These are phyloP conservation scores for Drepana falcataria DNA, from an alignment of 2,888 invertebrate genomes.

Conservation along the genomic window DNA sequence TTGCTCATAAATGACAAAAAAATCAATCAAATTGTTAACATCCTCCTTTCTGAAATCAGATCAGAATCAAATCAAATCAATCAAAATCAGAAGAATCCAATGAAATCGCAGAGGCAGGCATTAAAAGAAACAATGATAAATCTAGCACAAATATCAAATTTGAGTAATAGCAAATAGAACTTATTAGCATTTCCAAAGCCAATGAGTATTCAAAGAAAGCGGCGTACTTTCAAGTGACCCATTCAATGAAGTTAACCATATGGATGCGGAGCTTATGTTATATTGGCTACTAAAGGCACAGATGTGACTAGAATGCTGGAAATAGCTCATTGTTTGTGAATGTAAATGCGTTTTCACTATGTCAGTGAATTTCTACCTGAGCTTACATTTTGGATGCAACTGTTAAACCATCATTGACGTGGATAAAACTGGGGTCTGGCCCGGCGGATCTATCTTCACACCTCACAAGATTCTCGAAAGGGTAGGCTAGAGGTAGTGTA, in stretches of 20 bases:
- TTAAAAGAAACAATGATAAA: no score
- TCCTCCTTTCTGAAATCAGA: no score
- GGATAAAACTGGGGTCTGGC: background rate
- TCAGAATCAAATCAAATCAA: no score
- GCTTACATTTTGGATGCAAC: background rate
- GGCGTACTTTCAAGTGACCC: background rate
- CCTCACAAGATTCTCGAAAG: no score
- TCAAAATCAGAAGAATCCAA: no score
- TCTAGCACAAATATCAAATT: background rate
- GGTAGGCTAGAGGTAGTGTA: no score
- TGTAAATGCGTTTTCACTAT: conserved; percentile 18
- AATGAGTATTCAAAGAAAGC: background rate
- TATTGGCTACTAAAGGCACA: conserved; percentile 9
- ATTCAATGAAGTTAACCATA: background rate
- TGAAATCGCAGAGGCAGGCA: no score
- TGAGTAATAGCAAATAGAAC: background rate
- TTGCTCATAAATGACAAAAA: no score
- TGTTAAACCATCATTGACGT: background rate
- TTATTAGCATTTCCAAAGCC: background rate
- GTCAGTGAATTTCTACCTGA: conserved; percentile 8
- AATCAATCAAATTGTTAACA: no score
- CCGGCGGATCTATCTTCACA: no score
- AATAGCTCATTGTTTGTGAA: conserved; percentile 30
- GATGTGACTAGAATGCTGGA: conserved; percentile 33
- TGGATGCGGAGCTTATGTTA: conserved; percentile 4